Evolutionary conservation across 2,113 vertebrate species (phyloP).

Genomic region (Tonatia bakeri): DNA sequence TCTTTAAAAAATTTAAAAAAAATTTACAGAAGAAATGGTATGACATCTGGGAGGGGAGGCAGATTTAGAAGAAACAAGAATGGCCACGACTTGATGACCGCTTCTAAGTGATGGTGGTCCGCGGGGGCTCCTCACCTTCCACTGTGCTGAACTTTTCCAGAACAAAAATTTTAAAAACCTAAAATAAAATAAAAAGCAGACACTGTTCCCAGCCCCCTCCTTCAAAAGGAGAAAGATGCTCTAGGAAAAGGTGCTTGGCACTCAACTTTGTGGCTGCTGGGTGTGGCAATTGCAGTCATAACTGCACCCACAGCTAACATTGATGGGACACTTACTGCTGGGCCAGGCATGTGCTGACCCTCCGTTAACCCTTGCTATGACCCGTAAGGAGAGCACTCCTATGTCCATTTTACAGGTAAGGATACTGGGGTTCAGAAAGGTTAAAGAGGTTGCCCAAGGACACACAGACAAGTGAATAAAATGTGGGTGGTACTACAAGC

Average conservation of each 20-base stretch:
- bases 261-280: background rate
- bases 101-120: background rate
- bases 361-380: background rate
- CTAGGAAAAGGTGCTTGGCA: background rate
- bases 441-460: background rate
- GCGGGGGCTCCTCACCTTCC: background rate
- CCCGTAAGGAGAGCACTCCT: background rate
- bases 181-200: constrained; percentile 3
- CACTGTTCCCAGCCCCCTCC: background rate
- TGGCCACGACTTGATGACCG: background rate
- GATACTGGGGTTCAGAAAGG: background rate
- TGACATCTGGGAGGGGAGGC: background rate
- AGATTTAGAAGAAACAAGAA: background rate
- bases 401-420: background rate
- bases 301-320: background rate
- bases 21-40: background rate
- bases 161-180: background rate
- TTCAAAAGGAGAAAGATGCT: background rate
- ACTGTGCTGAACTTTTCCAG: background rate
- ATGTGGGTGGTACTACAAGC: background rate
- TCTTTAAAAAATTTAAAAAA: background rate
- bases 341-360: background rate
- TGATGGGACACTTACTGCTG: background rate
- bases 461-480: background rate
- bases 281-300: background rate